Evolutionary conservation across 2,888 invertebrate genomes (phyloP).

Genomic region (Tenthredo notha): DNA sequence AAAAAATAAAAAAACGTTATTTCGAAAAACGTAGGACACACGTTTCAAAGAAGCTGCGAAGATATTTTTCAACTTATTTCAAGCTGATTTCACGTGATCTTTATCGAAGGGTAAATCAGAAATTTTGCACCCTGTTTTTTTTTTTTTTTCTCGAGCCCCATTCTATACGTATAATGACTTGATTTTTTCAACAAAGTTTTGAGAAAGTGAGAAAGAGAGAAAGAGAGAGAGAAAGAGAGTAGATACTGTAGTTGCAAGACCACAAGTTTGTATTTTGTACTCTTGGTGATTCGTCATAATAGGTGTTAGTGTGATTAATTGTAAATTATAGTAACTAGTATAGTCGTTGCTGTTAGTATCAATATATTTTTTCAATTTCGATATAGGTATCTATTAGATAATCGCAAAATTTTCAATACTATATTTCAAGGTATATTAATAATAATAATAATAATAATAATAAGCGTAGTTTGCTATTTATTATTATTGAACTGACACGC

Average conservation of each 20-base stretch:
- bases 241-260: neutral
- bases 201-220: neutral
- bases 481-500: neutral
- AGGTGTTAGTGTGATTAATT: neutral
- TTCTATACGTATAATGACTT: neutral
- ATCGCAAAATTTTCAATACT: too few relatives aligned
- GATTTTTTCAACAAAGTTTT: neutral
- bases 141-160: neutral
- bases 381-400: neutral
- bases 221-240: neutral
- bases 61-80: neutral
- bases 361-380: constrained; percentile 9
- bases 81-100: neutral
- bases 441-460: neutral
- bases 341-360: neutral
- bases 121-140: neutral
- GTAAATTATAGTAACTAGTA: neutral
- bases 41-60: neutral
- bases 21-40: too few relatives aligned
- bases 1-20: too few relatives aligned
- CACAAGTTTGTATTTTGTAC: neutral
- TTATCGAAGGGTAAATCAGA: too few relatives aligned
- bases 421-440: neutral
- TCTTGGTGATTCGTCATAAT: neutral
- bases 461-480: neutral